Percentiles rank a stretch among this genome's conserved stretches.
Conservation (phyloP, 2,113 vertebrate genomes). For the Gracilinanus agilis region DNA sequence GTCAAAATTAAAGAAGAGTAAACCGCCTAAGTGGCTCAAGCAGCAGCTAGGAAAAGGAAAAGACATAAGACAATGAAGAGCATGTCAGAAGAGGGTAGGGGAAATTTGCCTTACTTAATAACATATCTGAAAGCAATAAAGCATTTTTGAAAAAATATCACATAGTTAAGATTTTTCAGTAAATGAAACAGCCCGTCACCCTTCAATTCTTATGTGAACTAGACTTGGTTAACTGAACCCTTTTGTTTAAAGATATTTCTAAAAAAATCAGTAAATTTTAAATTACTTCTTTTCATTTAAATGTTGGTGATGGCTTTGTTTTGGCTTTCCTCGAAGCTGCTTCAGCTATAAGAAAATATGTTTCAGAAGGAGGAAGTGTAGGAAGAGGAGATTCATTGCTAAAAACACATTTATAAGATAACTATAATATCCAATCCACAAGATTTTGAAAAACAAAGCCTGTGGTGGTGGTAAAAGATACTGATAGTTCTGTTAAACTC, state of each 20-base stretch:
- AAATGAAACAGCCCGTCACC: background rate
- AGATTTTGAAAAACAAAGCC: constrained; percentile 1
- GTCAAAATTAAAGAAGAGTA: background rate
- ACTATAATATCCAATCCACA: background rate
- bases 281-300: background rate
- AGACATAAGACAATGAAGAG: background rate
- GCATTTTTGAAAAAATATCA: background rate
- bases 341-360: background rate
- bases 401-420: background rate
- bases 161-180: background rate
- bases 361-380: background rate
- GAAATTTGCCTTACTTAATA: background rate
- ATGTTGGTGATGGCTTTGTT: background rate
- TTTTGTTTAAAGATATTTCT: background rate
- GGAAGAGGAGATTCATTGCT: background rate
- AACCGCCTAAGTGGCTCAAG: background rate
- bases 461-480: background rate
- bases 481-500: background rate
- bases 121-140: background rate
- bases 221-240: too few species aligned
- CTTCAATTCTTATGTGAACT: background rate
- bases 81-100: background rate
- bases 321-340: background rate
- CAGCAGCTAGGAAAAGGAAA: background rate
- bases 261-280: background rate